Evolutionary conservation across 1,140 invertebrate genomes (phyloP).

Genomic region (Helicoverpa zea): DNA sequence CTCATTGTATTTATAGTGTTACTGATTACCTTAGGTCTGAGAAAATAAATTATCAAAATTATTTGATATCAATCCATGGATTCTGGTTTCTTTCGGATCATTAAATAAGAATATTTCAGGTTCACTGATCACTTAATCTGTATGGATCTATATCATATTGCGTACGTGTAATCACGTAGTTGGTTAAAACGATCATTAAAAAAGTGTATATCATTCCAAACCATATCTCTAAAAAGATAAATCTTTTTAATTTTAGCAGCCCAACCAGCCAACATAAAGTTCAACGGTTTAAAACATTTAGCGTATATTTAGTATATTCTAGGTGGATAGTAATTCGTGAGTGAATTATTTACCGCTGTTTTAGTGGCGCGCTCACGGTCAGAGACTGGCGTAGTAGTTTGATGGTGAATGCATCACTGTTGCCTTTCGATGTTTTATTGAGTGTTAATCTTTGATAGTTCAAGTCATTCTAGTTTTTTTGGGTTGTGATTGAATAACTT

Average conservation of each 20-base stretch:
- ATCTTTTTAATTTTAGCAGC: background rate
- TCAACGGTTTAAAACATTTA: constrained; percentile 46
- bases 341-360: constrained; percentile 41
- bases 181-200: too few relatives aligned
- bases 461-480: background rate
- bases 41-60: too few relatives aligned
- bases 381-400: background rate
- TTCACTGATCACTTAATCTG: too few relatives aligned
- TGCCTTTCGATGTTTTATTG: background rate
- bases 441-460: background rate
- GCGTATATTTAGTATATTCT: constrained; percentile 33
- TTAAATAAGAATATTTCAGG: too few relatives aligned
- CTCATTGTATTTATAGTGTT: too few relatives aligned
- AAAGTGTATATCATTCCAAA: background rate
- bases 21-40: too few relatives aligned
- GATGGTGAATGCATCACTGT: background rate
- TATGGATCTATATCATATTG: too few relatives aligned
- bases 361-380: constrained; percentile 21
- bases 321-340: constrained; percentile 39
- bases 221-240: background rate
- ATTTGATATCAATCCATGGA: too few relatives aligned
- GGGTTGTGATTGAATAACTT: background rate
- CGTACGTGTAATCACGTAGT: too few relatives aligned
- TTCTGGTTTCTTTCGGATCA: too few relatives aligned
- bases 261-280: background rate